A percentile compares a stretch with the other conserved stretches of the same genome.
These are phyloP conservation scores for Oncopeltus fasciatus DNA, from an alignment of 1,140 invertebrate species.

Conservation along the genomic window DNA sequence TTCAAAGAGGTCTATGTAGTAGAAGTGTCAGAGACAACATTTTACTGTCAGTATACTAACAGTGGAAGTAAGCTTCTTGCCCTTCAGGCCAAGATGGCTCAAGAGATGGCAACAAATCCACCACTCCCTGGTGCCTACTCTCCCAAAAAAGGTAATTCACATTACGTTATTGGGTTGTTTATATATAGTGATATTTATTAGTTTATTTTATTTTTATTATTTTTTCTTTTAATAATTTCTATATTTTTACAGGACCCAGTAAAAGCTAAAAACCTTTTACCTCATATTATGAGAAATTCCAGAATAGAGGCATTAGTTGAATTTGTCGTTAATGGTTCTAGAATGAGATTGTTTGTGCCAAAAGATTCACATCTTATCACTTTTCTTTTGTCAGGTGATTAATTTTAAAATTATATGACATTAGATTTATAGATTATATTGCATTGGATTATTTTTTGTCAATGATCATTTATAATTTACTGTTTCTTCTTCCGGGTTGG, in stretches of 20 bases:
- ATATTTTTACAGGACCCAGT: slow-evolving; percentile 45
- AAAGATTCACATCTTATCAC: slow-evolving; percentile 91
- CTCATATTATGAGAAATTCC: slow-evolving; percentile 71
- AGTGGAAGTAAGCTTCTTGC: slow-evolving; percentile 70
- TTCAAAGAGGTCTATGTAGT: slow-evolving; percentile 81
- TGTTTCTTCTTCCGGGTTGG: too few relatives aligned
- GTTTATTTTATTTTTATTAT: neutral
- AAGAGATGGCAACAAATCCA: slow-evolving; percentile 71
- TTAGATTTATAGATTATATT: too few relatives aligned
- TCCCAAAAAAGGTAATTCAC: slow-evolving; percentile 56
- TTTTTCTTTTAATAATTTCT: too few relatives aligned
- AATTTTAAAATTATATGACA: too few relatives aligned
- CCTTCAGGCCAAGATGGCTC: slow-evolving; percentile 66
- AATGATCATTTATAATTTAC: neutral
- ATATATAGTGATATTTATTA: neutral
- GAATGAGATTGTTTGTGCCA: slow-evolving; percentile 81
- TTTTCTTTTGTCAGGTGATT: slow-evolving; percentile 73
- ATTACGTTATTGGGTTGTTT: too few relatives aligned
- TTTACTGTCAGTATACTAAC: slow-evolving; percentile 82
- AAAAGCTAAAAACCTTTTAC: slow-evolving; percentile 82
- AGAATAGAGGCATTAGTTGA: slow-evolving; percentile 44
- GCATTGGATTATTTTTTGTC: neutral
- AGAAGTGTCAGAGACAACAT: slow-evolving; percentile 65
- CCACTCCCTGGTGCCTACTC: slow-evolving; percentile 73
- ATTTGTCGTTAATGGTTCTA: slow-evolving; percentile 28